Conservation (phyloP, 2,888 invertebrate genomes). For the Lagria hirta region DNA sequence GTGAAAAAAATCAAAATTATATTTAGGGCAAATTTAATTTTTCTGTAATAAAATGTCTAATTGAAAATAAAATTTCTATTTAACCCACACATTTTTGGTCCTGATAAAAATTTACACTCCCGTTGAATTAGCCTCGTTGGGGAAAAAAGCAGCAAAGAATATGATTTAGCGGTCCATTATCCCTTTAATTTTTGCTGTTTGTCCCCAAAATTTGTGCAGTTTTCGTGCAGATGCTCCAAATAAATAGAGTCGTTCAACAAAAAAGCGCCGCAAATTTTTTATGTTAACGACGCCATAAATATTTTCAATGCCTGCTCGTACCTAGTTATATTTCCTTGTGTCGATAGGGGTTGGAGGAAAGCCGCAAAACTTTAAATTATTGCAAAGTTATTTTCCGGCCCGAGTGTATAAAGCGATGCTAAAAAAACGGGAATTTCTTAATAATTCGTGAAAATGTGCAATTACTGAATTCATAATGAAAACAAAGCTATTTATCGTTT, state of each 20-base stretch:
- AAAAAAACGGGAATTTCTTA: constrained; percentile 6
- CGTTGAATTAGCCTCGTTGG: no score
- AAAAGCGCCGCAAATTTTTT: constrained; percentile 20
- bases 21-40: no score
- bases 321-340: not conserved
- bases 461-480: constrained; percentile 21
- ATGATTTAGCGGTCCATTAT: constrained; percentile 8
- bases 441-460: constrained; percentile 21
- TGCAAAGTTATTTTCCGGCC: constrained; percentile 2
- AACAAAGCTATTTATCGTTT: constrained; percentile 19
- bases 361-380: not conserved
- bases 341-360: not conserved
- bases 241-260: constrained; percentile 14
- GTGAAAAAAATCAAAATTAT: no score
- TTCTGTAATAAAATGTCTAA: no score
- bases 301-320: constrained; percentile 11
- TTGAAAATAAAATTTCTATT: constrained; percentile 23
- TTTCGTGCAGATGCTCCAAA: constrained; percentile 20
- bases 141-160: no score
- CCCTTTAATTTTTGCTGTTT: constrained; percentile 8
- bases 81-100: no score
- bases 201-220: constrained; percentile 16
- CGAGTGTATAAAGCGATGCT: constrained; percentile 9
- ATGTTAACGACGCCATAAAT: constrained; percentile 21
- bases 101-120: no score